Base-by-base conservation (phyloP, 2,797 vertebrate species). In the Geotrypetes seraphini region DNA sequence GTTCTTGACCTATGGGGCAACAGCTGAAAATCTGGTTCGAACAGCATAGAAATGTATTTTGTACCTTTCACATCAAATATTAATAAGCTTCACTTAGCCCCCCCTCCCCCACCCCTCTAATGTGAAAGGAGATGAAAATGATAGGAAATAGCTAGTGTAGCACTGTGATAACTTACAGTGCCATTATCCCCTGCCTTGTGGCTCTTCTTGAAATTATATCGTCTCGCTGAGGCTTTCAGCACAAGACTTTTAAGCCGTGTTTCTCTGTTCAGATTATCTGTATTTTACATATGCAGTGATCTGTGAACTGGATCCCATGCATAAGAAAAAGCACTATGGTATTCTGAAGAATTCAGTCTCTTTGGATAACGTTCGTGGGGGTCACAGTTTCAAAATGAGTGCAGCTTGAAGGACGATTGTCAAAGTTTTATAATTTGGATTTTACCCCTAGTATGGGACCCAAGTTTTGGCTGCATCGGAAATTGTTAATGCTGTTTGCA, bases 181-280 rank as follows among this genome's bases (percentile, higher is more conserved):
- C 53, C 43, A 66, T 64, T 74, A 65, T 67, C 39, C 50, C 44
- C 32, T 62, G 50, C 50, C 63, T 50, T 47, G 44, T 65, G 54
- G 50, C 46, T 58, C 56, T 57, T 52, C 46, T 42, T 28, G 23
- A 31, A 57, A 65, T 67, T 53, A 18, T 47, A 53, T 66, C 31
- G 46, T 21, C 43, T 55, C 41, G 47, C 27, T 56, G 40, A 31
- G 32, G 33, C 47, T 57, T 54, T 43, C 49, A 38, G 44, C 39
- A 34, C 43, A 39, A 31, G 44, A 25, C 58, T 66, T 54, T 60
- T 44, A 53, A 60, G 52, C 29, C 20, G 49, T n/a, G n/a, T 47
- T 21, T 43, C 47, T 5, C 10, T 12, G 18, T 51, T 52, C 50
- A 30, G 57, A 50, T 57, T 62, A n/a, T 42, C 60, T 31, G 36